Evolutionary conservation across 1,140 invertebrate species (phyloP).

Genomic region (Pissodes strobi): DNA sequence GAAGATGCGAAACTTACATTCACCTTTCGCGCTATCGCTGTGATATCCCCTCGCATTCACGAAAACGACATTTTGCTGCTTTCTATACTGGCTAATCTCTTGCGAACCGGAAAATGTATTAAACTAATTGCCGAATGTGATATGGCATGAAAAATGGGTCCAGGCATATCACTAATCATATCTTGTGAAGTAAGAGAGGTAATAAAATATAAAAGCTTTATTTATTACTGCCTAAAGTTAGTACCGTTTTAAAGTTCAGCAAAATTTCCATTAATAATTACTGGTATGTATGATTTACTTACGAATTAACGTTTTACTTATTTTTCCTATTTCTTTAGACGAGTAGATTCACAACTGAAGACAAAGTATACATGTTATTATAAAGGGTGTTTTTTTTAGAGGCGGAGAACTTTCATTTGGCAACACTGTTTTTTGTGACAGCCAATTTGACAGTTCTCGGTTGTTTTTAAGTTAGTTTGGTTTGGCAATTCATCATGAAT

Average conservation of each 20-base stretch:
- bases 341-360: no score
- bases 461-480: no score
- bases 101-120: slow-evolving; percentile 18
- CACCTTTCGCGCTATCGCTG: slow-evolving; percentile 1
- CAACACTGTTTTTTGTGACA: no score
- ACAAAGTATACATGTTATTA: no score
- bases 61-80: slow-evolving; percentile 20
- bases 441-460: no score
- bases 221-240: slow-evolving; percentile 4
- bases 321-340: no score
- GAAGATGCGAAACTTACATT: slow-evolving; percentile 9
- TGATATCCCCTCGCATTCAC: slow-evolving; percentile 13
- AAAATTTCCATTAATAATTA: no score
- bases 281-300: no score
- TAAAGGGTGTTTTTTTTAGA: no score
- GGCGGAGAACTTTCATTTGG: no score
- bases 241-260: slow-evolving; percentile 2
- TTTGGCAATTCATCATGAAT: no score
- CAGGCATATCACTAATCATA: neutral
- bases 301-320: no score
- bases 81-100: slow-evolving; percentile 16
- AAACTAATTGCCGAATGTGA: slow-evolving; percentile 20
- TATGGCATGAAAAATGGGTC: slow-evolving; percentile 19
- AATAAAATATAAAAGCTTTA: slow-evolving; percentile 9
- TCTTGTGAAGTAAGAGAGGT: neutral